Conservation (phyloP, 2,888 invertebrate species). For the Scaptomyza tumidula region DNA sequence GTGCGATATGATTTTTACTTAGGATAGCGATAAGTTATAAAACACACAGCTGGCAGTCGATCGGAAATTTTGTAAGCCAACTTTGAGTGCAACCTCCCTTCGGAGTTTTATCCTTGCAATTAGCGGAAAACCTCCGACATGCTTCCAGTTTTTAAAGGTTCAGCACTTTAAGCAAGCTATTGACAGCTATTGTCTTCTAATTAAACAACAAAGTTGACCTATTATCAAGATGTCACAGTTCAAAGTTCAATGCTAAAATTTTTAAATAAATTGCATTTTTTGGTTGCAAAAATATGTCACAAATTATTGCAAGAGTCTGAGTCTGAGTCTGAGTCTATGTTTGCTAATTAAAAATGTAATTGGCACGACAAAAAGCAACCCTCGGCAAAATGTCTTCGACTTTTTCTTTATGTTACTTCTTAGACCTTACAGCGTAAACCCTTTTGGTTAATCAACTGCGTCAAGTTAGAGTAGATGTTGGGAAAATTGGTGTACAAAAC, state of each 20-base stretch:
- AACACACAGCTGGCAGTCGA: constrained; percentile 62
- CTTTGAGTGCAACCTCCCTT: constrained; percentile 21
- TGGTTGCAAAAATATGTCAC: constrained; percentile 36
- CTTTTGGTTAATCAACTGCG: constrained; percentile 13
- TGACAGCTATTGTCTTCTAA: constrained; percentile 76
- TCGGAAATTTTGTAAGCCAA: constrained; percentile 29
- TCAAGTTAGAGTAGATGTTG: constrained; percentile 8
- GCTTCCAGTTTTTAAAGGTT: constrained; percentile 19
- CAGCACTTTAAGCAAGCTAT: constrained; percentile 46
- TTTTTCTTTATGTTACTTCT: constrained; percentile 25
- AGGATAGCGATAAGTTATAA: constrained; percentile 6
- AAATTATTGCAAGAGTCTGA: constrained; percentile 41
- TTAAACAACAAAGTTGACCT: constrained; percentile 78
- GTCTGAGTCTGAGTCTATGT: constrained; percentile 62
- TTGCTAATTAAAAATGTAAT: constrained; percentile 66
- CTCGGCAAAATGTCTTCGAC: constrained; percentile 25
- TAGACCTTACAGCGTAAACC: constrained; percentile 7
- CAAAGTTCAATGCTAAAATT: constrained; percentile 59
- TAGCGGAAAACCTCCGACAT: constrained; percentile 59
- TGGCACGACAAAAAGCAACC: constrained; percentile 38
- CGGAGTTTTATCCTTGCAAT: constrained; percentile 31
- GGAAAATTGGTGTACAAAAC: constrained; percentile 19
- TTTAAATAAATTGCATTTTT: constrained; percentile 22
- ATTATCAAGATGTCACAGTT: constrained; percentile 61
- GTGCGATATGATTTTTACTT: constrained; percentile 67